phyloP scores from a whole-genome alignment of 2,888 invertebrate species.

The Troilus luridus region DNA sequence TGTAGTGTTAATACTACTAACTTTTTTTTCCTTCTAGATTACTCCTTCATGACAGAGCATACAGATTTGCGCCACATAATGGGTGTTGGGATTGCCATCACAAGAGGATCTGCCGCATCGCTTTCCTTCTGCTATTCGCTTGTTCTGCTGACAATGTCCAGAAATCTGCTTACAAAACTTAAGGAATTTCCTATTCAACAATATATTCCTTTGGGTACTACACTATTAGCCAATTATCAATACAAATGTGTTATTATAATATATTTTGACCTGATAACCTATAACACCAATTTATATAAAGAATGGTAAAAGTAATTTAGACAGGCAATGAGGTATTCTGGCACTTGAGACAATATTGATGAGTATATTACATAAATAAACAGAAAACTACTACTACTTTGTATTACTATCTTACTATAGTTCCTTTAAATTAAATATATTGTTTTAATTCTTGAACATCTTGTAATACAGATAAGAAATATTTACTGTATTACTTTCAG shows the following conservation, averaged over 20 bases:
- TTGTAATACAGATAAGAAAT: no score
- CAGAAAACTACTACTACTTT: no score
- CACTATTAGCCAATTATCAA: neutral
- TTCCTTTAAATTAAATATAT: no score
- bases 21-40: constrained; percentile 74
- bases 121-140: constrained; percentile 95
- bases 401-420: no score
- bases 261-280: neutral
- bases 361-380: no score
- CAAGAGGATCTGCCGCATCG: constrained; percentile 93
- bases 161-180: constrained; percentile 91
- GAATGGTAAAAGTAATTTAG: no score
- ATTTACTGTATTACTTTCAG: no score
- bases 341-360: no score
- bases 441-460: no score
- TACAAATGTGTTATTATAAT: neutral
- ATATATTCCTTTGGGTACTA: constrained; percentile 71
- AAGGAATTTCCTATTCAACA: constrained; percentile 78
- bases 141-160: constrained; percentile 91
- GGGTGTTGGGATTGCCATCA: constrained; percentile 97
- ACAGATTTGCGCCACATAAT: constrained; percentile 95
- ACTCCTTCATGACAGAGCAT: constrained; percentile 96
- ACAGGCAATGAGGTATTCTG: no score
- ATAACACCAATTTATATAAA: no score
- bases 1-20: no score